These are phyloP conservation scores for Stenichneumon culpator DNA, from an alignment of 2,888 invertebrate species.

Conservation along the genomic window DNA sequence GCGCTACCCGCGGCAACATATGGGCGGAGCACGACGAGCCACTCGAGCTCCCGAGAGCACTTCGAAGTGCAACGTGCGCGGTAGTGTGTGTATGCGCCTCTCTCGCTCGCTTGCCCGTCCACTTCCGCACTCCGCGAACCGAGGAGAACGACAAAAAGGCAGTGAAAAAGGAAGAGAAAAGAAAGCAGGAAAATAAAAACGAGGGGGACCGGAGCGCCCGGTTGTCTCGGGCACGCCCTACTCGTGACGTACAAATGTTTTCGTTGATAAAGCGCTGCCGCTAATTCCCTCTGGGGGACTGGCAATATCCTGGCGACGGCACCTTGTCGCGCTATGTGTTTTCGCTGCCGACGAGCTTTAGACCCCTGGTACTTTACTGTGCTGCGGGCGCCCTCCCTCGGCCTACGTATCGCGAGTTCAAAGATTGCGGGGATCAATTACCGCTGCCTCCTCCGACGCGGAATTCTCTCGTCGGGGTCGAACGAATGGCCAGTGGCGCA, in stretches of 20 bases:
- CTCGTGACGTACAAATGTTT: conserved; percentile 63
- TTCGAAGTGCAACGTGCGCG: conserved; percentile 62
- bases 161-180: conserved; percentile 25
- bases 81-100: neutral
- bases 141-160: conserved; percentile 33
- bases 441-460: conserved; percentile 17
- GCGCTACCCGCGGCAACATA: conserved; percentile 42
- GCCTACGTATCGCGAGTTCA: conserved; percentile 24
- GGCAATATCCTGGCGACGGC: conserved; percentile 8
- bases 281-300: conserved; percentile 48
- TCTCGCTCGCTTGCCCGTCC: conserved; percentile 40
- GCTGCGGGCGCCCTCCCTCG: neutral
- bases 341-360: conserved; percentile 33
- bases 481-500: neutral
- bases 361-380: neutral
- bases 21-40: conserved; percentile 53
- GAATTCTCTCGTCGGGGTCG: conserved; percentile 36
- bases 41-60: conserved; percentile 69
- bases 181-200: neutral
- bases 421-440: conserved; percentile 61
- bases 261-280: conserved; percentile 61
- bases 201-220: conserved; percentile 21
- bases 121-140: conserved; percentile 12
- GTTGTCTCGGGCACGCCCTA: conserved; percentile 47
- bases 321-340: conserved; percentile 20